Percentiles rank a stretch among this genome's conserved stretches.
These are phyloP conservation scores for Merodon equestris DNA, from an alignment of 2,888 invertebrate species.

Conservation along the genomic window DNA sequence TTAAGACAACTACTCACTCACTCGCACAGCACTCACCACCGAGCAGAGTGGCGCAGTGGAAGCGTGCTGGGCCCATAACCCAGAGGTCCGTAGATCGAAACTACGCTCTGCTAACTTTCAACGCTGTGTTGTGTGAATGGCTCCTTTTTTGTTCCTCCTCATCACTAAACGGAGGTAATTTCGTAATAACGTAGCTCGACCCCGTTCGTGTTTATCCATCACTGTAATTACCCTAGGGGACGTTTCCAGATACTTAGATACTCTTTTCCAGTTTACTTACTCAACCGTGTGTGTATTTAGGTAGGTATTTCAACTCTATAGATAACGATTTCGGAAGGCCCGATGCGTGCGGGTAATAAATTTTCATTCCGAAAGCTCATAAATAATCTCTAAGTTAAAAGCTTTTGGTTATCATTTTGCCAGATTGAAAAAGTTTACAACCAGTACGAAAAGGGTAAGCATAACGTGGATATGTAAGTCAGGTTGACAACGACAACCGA, in stretches of 20 bases:
- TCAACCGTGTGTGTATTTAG: conserved; percentile 10
- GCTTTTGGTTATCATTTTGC: conserved; percentile 58
- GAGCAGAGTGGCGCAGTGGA: conserved; percentile 86
- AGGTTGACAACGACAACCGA: conserved; percentile 38
- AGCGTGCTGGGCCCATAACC: conserved; percentile 86
- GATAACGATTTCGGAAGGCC: too few species aligned
- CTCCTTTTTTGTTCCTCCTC: conserved; percentile 1
- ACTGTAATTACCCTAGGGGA: conserved; percentile 48
- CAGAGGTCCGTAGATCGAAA: conserved; percentile 73
- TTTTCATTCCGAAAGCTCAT: conserved; percentile 59
- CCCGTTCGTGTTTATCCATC: conserved; percentile 21
- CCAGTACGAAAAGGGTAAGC: conserved; percentile 7
- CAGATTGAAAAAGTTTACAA: conserved; percentile 60
- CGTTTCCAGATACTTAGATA: background rate
- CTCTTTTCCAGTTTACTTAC: background rate
- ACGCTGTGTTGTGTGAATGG: background rate
- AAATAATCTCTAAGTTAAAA: conserved; percentile 54
- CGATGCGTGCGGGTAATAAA: conserved; percentile 40
- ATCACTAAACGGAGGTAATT: too few species aligned
- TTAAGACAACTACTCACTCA: background rate
- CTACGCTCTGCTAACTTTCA: conserved; percentile 71
- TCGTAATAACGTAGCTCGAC: background rate
- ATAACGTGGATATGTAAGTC: background rate
- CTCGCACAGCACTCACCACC: background rate
- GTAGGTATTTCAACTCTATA: conserved; percentile 32